Evolutionary conservation across 2,797 vertebrate genomes (phyloP).

Genomic region (Semotilus atromaculatus): DNA sequence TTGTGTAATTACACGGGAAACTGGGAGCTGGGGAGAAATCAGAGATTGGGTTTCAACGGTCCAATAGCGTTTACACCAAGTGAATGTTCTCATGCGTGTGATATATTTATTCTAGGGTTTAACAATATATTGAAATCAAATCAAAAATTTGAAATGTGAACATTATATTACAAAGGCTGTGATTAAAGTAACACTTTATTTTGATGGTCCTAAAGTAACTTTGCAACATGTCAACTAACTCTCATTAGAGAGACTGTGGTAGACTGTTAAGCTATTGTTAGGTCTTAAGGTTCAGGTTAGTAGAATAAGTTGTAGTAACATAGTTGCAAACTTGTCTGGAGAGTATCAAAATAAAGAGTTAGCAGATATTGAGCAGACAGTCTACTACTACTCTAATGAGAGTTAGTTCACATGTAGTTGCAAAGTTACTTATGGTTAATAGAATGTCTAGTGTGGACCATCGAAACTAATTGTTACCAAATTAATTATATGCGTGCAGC

Average conservation of each 20-base stretch:
- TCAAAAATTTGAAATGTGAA: background rate
- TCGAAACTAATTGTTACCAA: background rate
- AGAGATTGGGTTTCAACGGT: conserved; percentile 67
- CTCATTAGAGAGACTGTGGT: background rate
- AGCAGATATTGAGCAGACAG: no score
- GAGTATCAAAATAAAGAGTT: no score
- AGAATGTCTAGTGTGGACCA: background rate
- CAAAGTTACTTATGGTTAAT: background rate
- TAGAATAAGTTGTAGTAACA: background rate
- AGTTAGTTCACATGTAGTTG: background rate
- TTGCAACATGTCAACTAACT: background rate
- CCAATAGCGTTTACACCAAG: conserved; percentile 59
- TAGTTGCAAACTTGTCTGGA: no score
- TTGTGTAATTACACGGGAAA: conserved; percentile 79
- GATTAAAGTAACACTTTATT: background rate
- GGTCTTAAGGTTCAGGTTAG: background rate
- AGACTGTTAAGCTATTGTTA: background rate
- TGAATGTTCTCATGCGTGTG: conserved; percentile 65
- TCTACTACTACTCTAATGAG: no score
- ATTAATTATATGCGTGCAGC: background rate
- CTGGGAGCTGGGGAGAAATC: conserved; percentile 67
- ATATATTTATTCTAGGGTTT: conserved; percentile 28
- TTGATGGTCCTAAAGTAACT: background rate
- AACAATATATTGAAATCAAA: background rate
- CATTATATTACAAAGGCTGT: background rate